These are phyloP conservation scores for Drosophila kikkawai DNA, from an alignment of 1,140 invertebrate genomes.

Conservation along the genomic window DNA sequence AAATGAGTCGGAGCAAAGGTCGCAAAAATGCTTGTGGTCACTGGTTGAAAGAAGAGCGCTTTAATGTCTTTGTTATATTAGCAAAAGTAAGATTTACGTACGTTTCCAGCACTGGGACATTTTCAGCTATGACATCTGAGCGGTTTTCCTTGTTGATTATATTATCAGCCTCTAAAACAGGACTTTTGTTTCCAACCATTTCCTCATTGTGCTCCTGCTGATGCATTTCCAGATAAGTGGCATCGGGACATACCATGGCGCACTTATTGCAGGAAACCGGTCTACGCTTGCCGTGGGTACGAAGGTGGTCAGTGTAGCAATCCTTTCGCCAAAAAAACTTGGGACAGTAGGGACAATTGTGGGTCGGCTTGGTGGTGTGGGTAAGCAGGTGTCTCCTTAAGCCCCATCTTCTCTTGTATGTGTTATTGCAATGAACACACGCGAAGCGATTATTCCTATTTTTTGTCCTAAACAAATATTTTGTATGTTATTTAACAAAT, in stretches of 20 bases:
- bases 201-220: background rate
- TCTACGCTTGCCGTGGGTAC: background rate
- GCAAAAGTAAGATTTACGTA: background rate
- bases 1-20: background rate
- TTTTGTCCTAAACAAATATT: background rate
- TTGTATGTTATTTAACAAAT: background rate
- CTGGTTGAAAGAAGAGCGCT: background rate
- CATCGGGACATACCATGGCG: background rate
- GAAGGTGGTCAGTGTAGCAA: slow-evolving; percentile 24
- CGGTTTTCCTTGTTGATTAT: too few relatives aligned
- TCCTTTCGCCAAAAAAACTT: slow-evolving; percentile 32
- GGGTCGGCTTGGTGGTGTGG: slow-evolving; percentile 33
- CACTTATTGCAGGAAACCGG: background rate
- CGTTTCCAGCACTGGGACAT: background rate
- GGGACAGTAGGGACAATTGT: slow-evolving; percentile 32
- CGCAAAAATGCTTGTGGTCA: background rate
- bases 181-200: background rate
- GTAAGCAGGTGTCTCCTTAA: slow-evolving; percentile 15
- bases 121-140: background rate
- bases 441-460: background rate
- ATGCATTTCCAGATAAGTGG: background rate
- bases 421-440: slow-evolving; percentile 6
- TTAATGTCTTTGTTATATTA: background rate
- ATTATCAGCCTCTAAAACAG: background rate
- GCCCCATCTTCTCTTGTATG: background rate